Evolutionary conservation across 1,140 invertebrate genomes (phyloP).

Genomic region (Archivesica marissinica): DNA sequence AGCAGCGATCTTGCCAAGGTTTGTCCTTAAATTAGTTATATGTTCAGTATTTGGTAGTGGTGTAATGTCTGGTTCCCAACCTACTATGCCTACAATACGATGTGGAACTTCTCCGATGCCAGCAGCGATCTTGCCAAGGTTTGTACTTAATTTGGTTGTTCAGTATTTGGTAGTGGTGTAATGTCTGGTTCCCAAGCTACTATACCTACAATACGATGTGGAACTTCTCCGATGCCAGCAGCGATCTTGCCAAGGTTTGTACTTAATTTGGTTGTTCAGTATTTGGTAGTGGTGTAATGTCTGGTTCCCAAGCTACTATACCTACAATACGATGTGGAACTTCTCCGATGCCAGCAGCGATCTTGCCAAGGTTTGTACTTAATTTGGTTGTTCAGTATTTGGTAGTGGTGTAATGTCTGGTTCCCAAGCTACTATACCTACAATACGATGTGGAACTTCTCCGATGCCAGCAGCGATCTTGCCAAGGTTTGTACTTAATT

Average conservation of each 20-base stretch:
- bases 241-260: conserved; percentile 76
- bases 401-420: no score
- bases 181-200: conserved; percentile 81
- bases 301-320: conserved; percentile 81
- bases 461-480: conserved; percentile 75
- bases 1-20: conserved; percentile 77
- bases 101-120: conserved; percentile 81
- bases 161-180: no score
- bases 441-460: conserved; percentile 81
- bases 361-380: conserved; percentile 78
- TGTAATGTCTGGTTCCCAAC: conserved; percentile 82
- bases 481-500: no score
- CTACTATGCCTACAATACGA: conserved; percentile 79
- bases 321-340: conserved; percentile 81
- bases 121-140: conserved; percentile 77
- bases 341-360: conserved; percentile 76
- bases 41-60: no score
- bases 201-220: conserved; percentile 80
- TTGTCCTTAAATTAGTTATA: no score
- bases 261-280: no score
- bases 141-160: no score
- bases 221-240: conserved; percentile 80
- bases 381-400: no score
- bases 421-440: conserved; percentile 80
- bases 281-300: no score